Conservation (phyloP, 2,888 invertebrate genomes). For the Escarpia spicata region DNA sequence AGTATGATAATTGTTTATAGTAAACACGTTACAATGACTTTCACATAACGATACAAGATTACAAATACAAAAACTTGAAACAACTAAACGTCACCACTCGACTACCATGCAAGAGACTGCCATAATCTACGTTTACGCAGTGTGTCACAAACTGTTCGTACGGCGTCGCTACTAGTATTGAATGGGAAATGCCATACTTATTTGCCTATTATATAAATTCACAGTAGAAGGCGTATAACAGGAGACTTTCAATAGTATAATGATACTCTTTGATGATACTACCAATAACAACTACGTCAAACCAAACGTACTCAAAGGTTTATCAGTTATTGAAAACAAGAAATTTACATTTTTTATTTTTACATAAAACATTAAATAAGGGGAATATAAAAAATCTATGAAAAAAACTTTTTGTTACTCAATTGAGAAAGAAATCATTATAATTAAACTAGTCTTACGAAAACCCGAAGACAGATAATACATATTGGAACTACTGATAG, state of each 20-base stretch:
- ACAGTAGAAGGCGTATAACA: no score
- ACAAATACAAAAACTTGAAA: no score
- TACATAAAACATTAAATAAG: background rate
- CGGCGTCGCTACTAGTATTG: background rate
- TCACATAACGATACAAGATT: no score
- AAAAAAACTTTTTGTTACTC: background rate
- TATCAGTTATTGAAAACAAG: background rate
- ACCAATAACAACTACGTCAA: background rate
- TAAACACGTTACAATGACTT: no score
- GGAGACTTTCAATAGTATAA: background rate
- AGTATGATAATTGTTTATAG: no score
- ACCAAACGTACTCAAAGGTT: background rate
- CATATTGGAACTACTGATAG: no score
- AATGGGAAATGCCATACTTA: background rate
- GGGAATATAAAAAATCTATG: background rate
- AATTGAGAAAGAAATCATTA: background rate
- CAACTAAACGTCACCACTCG: no score
- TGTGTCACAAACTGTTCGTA: background rate
- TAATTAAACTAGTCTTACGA: no score
- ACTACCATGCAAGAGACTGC: no score
- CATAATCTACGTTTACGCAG: no score
- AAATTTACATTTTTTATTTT: background rate
- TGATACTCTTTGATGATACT: background rate
- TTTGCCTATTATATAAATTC: background rate
- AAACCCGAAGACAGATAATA: no score